Percentiles rank a stretch among this genome's conserved stretches.
Evolutionary conservation across 2,113 vertebrate species (phyloP).

Genomic region (Tychaedon coryphoeus): DNA sequence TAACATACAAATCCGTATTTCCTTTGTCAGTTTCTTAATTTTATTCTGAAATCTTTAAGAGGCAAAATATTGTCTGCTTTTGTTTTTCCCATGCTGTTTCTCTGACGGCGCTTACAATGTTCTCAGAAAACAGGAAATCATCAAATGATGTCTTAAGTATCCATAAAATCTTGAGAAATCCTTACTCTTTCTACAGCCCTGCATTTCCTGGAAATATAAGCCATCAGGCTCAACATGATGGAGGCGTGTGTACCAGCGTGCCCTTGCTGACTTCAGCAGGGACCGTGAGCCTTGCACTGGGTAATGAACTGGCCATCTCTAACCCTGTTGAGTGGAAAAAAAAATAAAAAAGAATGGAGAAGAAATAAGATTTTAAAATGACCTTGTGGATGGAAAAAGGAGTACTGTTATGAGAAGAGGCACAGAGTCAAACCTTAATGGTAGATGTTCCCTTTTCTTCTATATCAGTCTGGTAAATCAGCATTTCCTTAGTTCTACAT

Average conservation of each 20-base stretch:
- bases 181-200: background rate
- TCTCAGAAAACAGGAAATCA: background rate
- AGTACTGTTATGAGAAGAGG: background rate
- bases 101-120: background rate
- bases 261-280: background rate
- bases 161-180: background rate
- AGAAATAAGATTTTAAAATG: background rate
- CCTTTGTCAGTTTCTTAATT: background rate
- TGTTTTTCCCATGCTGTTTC: background rate
- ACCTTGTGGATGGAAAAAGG: background rate
- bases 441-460: background rate
- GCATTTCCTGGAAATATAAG: background rate
- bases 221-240: background rate
- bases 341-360: background rate
- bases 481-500: background rate
- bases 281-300: background rate
- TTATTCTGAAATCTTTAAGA: background rate
- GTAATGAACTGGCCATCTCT: background rate
- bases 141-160: background rate
- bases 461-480: background rate
- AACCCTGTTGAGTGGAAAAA: rapidly evolving
- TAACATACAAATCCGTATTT: background rate
- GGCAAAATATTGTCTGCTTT: background rate
- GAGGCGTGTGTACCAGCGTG: rapidly evolving
- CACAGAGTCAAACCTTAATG: background rate